These are phyloP conservation scores for Nematostella vectensis DNA, from an alignment of 92 coral and sea anemone genomes.

Conservation along the genomic window DNA sequence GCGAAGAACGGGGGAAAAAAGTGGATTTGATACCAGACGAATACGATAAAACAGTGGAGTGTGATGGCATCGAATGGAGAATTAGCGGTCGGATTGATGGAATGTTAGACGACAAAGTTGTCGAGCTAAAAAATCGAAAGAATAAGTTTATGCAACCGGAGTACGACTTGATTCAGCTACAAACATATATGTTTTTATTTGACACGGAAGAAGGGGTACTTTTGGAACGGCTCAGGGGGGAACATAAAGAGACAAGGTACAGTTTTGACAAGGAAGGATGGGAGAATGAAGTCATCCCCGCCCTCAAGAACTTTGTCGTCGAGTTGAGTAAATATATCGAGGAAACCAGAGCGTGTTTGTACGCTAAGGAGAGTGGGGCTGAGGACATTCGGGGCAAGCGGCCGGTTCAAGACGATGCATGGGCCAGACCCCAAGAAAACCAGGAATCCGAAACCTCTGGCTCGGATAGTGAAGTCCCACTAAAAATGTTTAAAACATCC, in stretches of 20 bases:
- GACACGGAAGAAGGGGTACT: slow-evolving; percentile 63
- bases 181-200: slow-evolving; percentile 73
- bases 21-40: slow-evolving; percentile 26
- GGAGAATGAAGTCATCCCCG: slow-evolving; percentile 62
- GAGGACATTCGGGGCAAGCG: background rate
- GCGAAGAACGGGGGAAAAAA: slow-evolving; percentile 48
- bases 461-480: no score
- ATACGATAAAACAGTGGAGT: slow-evolving; percentile 41
- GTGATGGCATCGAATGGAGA: slow-evolving; percentile 65
- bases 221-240: slow-evolving; percentile 64
- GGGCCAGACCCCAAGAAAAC: no score
- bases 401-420: no score
- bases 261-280: slow-evolving; percentile 65
- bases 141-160: slow-evolving; percentile 82
- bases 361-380: no score
- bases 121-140: slow-evolving; percentile 89
- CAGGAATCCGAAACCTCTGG: no score
- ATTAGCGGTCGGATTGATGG: slow-evolving; percentile 86
- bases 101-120: slow-evolving; percentile 57
- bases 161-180: slow-evolving; percentile 84
- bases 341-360: slow-evolving; percentile 45
- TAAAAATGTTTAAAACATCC: no score
- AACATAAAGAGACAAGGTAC: slow-evolving; percentile 60
- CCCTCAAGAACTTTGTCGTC: slow-evolving; percentile 59
- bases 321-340: slow-evolving; percentile 46